phyloP scores from a whole-genome alignment of 2,888 invertebrate species.

The Athrips mouffetella region DNA sequence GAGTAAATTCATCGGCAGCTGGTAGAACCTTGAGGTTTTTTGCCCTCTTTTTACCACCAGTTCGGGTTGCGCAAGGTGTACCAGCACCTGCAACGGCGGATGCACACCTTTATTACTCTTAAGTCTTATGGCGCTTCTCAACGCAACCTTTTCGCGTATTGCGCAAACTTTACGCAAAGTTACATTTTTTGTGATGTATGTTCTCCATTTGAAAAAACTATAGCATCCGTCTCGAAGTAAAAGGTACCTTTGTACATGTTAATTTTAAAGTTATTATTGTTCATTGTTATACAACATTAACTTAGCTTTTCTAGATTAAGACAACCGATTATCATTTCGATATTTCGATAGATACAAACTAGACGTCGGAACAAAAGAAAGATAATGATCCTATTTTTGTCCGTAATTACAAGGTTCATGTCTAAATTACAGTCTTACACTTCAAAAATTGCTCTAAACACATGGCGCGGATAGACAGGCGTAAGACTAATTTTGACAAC shows the following conservation, averaged over 20 bases:
- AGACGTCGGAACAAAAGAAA: background rate
- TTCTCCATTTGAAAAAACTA: no score
- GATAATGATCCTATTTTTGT: slow-evolving; percentile 1
- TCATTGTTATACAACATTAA: background rate
- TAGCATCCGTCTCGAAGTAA: no score
- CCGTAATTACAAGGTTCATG: slow-evolving; percentile 11
- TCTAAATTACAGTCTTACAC: slow-evolving; percentile 35
- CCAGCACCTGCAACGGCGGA: slow-evolving; percentile 42
- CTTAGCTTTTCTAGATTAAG: background rate
- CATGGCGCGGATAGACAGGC: slow-evolving; percentile 26
- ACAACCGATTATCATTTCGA: background rate
- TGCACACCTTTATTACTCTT: slow-evolving; percentile 1
- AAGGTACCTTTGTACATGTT: no score
- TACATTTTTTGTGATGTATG: no score
- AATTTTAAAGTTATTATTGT: background rate
- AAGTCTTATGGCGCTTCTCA: background rate
- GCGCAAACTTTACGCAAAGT: no score
- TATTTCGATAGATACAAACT: background rate
- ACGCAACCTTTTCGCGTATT: background rate
- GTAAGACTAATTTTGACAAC: slow-evolving; percentile 35
- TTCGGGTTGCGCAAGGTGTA: slow-evolving; percentile 46
- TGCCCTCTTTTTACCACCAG: slow-evolving; percentile 30
- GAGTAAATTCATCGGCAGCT: slow-evolving; percentile 32
- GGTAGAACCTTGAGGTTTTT: slow-evolving; percentile 28
- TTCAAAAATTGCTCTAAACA: slow-evolving; percentile 29